Conservation (phyloP, 1,140 invertebrate genomes). For the Medauroidea extradentata region DNA sequence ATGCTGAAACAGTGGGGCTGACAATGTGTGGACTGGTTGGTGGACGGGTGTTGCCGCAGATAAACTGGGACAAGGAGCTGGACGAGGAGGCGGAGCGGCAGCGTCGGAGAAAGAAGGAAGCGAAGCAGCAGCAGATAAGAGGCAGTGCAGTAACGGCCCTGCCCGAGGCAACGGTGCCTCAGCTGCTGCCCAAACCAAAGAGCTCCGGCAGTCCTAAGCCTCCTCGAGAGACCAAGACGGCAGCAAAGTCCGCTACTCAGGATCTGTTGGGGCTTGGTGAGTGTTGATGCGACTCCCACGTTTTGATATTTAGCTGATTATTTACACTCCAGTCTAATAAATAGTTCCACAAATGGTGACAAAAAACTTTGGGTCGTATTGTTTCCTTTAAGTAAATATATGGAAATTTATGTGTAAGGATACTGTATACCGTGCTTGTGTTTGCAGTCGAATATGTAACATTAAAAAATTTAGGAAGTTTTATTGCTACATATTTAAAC, state of each 20-base stretch:
- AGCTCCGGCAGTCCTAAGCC: conserved; percentile 16
- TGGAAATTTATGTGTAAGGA: background rate
- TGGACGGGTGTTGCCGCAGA: conserved; percentile 29
- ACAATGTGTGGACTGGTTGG: too few species aligned
- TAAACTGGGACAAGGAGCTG: conserved; percentile 75
- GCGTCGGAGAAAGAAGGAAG: conserved; percentile 71
- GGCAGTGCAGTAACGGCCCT: conserved; percentile 40
- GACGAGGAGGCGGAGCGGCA: conserved; percentile 80
- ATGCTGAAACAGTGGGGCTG: too few species aligned
- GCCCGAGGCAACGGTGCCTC: conserved; percentile 6
- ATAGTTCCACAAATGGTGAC: background rate
- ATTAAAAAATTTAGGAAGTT: too few species aligned
- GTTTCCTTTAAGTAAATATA: background rate
- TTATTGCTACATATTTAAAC: too few species aligned
- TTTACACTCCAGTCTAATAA: background rate
- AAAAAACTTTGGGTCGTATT: background rate
- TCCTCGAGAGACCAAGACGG: conserved; percentile 5
- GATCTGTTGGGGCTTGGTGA: conserved; percentile 61
- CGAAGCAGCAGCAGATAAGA: conserved; percentile 37
- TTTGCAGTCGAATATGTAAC: too few species aligned
- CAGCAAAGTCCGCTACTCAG: conserved; percentile 32
- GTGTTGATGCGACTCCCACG: background rate
- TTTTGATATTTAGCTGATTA: background rate
- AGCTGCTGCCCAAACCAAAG: conserved; percentile 23
- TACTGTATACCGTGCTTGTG: too few species aligned